Conservation (phyloP, 2,888 invertebrate species). For the Ganaspis brasiliensis region DNA sequence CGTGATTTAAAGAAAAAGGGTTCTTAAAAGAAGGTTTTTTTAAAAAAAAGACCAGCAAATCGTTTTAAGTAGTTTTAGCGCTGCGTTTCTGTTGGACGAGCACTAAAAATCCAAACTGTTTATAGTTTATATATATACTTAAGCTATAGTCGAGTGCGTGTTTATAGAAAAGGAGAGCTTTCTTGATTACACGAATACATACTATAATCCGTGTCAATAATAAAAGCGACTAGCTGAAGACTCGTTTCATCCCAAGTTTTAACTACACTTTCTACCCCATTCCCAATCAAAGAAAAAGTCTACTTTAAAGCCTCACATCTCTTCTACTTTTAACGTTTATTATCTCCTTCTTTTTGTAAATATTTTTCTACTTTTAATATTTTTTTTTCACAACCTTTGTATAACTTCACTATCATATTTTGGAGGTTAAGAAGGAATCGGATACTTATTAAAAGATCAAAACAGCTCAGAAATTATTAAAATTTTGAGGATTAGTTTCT, state of each 20-base stretch:
- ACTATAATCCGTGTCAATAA: constrained; percentile 64
- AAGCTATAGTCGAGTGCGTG: constrained; percentile 22
- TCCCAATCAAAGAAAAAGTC: constrained; percentile 73
- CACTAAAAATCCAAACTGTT: constrained; percentile 64
- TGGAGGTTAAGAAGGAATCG: no score
- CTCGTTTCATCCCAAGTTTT: constrained; percentile 69
- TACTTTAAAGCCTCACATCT: no score
- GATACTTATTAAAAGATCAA: no score
- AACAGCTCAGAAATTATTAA: no score
- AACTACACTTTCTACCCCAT: constrained; percentile 69
- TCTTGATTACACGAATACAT: constrained; percentile 60
- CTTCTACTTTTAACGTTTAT: constrained; percentile 39
- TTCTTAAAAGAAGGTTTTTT: no score
- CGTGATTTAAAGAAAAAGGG: no score
- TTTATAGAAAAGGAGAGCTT: constrained; percentile 64
- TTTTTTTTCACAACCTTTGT: background rate
- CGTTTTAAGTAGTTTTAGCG: constrained; percentile 66
- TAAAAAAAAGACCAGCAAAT: constrained; percentile 55
- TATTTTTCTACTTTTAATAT: no score
- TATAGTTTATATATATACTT: background rate
- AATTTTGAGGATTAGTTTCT: no score
- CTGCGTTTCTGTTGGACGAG: constrained; percentile 61
- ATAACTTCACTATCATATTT: background rate
- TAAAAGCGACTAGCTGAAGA: constrained; percentile 66
- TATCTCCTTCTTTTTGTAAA: no score